Evolutionary conservation across 2,113 vertebrate species (phyloP).

Genomic region (Sceloporus undulatus): DNA sequence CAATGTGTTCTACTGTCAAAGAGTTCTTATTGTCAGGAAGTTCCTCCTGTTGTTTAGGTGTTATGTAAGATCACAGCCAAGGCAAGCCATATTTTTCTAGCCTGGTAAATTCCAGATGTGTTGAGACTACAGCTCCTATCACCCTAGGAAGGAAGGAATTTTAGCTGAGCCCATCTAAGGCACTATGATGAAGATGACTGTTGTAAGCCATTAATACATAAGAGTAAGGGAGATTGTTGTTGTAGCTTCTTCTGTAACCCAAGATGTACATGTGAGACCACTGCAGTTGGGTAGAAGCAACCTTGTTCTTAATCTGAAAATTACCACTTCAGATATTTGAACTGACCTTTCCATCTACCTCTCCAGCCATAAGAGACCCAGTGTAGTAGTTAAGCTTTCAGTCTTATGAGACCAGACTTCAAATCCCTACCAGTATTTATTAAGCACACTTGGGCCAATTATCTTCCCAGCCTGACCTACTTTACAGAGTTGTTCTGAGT

Average conservation of each 20-base stretch:
- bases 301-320: too few relatives aligned
- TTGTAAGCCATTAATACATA: background rate
- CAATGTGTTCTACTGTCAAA: too few relatives aligned
- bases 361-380: background rate
- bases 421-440: background rate
- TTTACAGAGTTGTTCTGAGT: background rate
- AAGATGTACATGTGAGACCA: background rate
- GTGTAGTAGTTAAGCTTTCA: background rate
- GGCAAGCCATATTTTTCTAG: too few relatives aligned
- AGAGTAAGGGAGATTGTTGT: too few relatives aligned
- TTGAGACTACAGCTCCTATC: too few relatives aligned
- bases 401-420: background rate
- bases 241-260: background rate
- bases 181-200: too few relatives aligned
- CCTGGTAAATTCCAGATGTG: too few relatives aligned
- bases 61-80: too few relatives aligned
- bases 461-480: background rate
- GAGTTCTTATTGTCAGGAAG: too few relatives aligned
- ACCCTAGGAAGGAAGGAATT: too few relatives aligned
- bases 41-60: too few relatives aligned
- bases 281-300: background rate
- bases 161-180: too few relatives aligned
- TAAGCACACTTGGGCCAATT: background rate
- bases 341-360: background rate
- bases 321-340: background rate